phyloP scores from a whole-genome alignment of 2,113 vertebrate species.

The Rhinopomastus cyanomelas region DNA sequence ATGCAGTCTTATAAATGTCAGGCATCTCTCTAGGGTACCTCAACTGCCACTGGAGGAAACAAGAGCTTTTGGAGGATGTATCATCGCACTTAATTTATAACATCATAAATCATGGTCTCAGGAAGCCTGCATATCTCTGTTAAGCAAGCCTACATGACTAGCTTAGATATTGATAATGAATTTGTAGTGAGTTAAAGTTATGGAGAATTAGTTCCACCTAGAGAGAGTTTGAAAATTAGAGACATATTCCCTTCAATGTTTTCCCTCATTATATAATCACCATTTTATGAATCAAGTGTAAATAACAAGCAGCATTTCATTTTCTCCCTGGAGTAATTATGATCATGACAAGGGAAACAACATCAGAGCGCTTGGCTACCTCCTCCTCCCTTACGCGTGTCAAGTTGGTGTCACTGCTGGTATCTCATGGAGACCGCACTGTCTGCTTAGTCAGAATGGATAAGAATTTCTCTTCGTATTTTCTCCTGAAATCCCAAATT shows the following conservation, averaged over 20 bases:
- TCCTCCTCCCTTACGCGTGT: neutral
- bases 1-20: neutral
- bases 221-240: slow-evolving; percentile 24
- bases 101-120: neutral
- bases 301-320: slow-evolving; percentile 49
- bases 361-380: slow-evolving; percentile 23
- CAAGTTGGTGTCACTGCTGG: neutral
- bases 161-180: neutral
- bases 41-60: neutral
- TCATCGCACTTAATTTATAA: neutral
- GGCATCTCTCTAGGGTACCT: neutral
- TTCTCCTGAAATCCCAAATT: neutral
- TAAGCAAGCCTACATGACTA: neutral
- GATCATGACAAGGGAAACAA: slow-evolving; percentile 31
- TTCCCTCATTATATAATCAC: slow-evolving; percentile 51
- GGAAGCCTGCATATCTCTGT: neutral
- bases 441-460: neutral
- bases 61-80: neutral
- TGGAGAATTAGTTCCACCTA: neutral
- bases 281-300: slow-evolving; percentile 51
- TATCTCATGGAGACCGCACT: fast-evolving
- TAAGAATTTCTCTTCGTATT: neutral
- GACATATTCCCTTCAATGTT: neutral
- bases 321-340: slow-evolving; percentile 62
- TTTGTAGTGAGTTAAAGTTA: neutral